Evolutionary conservation across 2,797 vertebrate genomes (phyloP), one percentile per base, ranked within the genome.

Genomic region (Dermochelys coriacea): DNA sequence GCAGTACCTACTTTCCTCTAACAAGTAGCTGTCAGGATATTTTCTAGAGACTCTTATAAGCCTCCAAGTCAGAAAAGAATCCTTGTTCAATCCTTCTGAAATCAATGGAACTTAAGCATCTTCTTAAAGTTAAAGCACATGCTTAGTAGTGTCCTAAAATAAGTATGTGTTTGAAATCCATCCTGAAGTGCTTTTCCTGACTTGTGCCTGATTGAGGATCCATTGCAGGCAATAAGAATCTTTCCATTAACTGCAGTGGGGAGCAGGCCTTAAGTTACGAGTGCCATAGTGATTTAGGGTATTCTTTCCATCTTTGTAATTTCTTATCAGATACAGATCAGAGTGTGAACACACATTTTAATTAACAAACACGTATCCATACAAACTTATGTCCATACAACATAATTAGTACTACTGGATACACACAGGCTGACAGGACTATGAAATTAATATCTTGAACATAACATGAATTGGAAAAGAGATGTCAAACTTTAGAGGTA

Each of bases 401-500:
- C 93, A 95, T 91, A 96, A 85, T 95, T 97, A 96, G 96, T 97
- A 97, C 94, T 97, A 82, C 94, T 97, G 95, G 92, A 97, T 86
- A 96, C 96, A 97, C 77, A 97, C 92, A 96, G 80, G 57, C 91
- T 96, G 94, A 95, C 97, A 96, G 96, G 96, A 96, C 95, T 94
- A 92, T 85, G 96, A 97, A 94, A 94, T 86, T 93, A 94, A 94
- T 92, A 95, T 94, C 95, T 95, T 97, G 88, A 96, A 96, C 92
- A 96, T 93, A 96, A 93, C 8, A 87, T 92, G 95, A 97, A 95
- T 88, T 54, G 16, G 90, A 97, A 93, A 86, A 93, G 37, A 93
- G 95, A 97, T 95, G 96, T 95, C 97, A 97, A 95, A 91, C 90
- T 97, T 97, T 94, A 98, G 98, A 98, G 98, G 98, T 98, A 98